Percentiles rank a stretch among this genome's conserved stretches.
Evolutionary conservation across 2,797 vertebrate genomes (phyloP).

Genomic region (Eupleurogrammus muticus): DNA sequence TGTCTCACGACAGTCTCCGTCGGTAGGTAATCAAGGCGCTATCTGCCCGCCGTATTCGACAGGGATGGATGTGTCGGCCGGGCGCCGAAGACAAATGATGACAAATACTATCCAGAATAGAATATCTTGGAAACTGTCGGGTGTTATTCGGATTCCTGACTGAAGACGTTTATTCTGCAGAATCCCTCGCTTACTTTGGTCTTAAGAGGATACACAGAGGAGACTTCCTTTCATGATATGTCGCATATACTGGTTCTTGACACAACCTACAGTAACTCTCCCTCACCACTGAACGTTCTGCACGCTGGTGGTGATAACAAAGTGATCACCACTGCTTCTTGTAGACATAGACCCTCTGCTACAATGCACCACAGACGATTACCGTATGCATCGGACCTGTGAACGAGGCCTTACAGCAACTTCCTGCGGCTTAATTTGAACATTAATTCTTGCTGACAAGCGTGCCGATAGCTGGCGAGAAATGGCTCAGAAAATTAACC

Average conservation of each 20-base stretch:
- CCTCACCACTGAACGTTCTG: background rate
- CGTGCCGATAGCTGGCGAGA: conserved; percentile 48
- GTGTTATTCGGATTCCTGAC: conserved; percentile 20
- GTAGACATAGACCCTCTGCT: conserved; percentile 22
- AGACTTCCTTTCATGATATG: too few species aligned
- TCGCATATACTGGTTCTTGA: too few species aligned
- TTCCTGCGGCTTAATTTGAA: conserved; percentile 54
- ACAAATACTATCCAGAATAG: conserved; percentile 46
- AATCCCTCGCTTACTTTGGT: background rate
- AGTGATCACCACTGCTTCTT: conserved; percentile 19
- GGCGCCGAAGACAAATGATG: conserved; percentile 53
- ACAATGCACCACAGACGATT: conserved; percentile 21
- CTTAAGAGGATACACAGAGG: background rate
- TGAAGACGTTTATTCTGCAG: conserved; percentile 14
- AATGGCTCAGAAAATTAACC: conserved; percentile 59
- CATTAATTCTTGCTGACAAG: conserved; percentile 67
- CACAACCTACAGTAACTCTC: conserved; percentile 15
- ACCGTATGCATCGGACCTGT: conserved; percentile 31
- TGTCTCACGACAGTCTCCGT: too few species aligned
- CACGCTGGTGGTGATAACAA: conserved; percentile 6
- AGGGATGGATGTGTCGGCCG: conserved; percentile 52
- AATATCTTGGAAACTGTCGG: conserved; percentile 30
- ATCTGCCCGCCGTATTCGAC: conserved; percentile 21
- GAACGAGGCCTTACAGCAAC: conserved; percentile 52
- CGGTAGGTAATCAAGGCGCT: too few species aligned